A percentile compares a stretch with the other conserved stretches of the same genome.
These are phyloP conservation scores for Machimus atricapillus DNA, from an alignment of 2,888 invertebrate species.

Conservation along the genomic window DNA sequence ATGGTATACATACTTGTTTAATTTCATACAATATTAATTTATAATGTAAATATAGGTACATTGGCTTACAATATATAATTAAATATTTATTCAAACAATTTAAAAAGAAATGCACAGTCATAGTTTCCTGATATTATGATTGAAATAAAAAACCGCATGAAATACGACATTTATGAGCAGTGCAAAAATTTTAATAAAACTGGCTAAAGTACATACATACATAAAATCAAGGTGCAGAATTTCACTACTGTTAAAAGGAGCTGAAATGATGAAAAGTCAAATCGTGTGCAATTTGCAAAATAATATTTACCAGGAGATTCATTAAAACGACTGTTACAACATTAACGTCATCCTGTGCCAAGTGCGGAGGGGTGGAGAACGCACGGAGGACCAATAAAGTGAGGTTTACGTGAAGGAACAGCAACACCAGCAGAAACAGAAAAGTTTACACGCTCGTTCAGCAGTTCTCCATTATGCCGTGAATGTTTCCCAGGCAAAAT, in stretches of 20 bases:
- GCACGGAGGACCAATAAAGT: not conserved
- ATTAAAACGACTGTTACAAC: not conserved
- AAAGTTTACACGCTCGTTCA: not conserved
- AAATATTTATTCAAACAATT: too few species aligned
- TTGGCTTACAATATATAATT: too few species aligned
- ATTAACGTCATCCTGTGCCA: not conserved
- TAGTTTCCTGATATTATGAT: not conserved
- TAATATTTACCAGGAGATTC: not conserved
- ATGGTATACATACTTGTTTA: too few species aligned
- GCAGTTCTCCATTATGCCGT: not conserved
- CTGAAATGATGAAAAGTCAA: not conserved
- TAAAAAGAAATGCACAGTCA: not conserved
- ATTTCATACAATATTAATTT: too few species aligned
- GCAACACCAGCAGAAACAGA: not conserved
- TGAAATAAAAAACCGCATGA: not conserved
- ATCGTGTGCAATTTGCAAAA: not conserved
- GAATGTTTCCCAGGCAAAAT: not conserved
- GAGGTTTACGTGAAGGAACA: not conserved
- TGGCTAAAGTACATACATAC: not conserved
- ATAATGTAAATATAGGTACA: too few species aligned
- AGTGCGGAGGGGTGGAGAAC: not conserved
- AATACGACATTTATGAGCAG: not conserved
- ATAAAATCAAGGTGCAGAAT: not conserved
- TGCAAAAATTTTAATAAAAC: not conserved
- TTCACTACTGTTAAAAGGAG: not conserved